phyloP scores from a whole-genome alignment of 2,797 vertebrate species.

The Morus bassanus region DNA sequence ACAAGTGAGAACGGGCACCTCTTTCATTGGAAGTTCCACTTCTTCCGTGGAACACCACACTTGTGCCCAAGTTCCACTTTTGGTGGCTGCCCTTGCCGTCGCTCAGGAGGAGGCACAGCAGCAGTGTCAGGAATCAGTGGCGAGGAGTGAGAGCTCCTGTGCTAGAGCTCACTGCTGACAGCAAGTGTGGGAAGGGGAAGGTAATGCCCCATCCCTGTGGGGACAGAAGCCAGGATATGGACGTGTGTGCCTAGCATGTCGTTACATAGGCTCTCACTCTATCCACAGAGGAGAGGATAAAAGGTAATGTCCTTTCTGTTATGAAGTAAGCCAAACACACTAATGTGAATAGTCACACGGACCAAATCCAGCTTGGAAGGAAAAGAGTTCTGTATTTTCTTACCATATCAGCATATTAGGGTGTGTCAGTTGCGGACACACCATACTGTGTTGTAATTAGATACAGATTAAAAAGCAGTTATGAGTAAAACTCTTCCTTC shows the following conservation, averaged over 20 bases:
- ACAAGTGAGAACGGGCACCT: background rate
- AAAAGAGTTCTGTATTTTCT: background rate
- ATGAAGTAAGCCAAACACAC: background rate
- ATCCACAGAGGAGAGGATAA: background rate
- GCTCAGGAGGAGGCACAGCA: background rate
- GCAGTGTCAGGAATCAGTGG: background rate
- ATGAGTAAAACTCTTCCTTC: background rate
- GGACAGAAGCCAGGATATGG: accelerated
- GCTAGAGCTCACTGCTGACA: accelerated
- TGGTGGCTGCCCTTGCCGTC: background rate
- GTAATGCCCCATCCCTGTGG: too few species aligned
- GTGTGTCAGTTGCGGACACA: background rate
- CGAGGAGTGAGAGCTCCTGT: background rate
- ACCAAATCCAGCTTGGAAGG: background rate
- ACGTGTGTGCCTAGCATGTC: background rate
- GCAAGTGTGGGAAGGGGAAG: background rate
- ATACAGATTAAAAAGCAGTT: background rate
- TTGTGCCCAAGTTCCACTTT: background rate
- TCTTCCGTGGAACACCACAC: too few species aligned
- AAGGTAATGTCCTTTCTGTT: background rate
- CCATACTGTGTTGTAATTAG: background rate
- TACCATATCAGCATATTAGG: background rate
- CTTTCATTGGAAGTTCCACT: too few species aligned
- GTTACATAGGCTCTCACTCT: background rate
- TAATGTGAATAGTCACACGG: background rate